Base-by-base conservation (phyloP, 1,140 invertebrate species). In the Ostrea denselamellosa region DNA sequence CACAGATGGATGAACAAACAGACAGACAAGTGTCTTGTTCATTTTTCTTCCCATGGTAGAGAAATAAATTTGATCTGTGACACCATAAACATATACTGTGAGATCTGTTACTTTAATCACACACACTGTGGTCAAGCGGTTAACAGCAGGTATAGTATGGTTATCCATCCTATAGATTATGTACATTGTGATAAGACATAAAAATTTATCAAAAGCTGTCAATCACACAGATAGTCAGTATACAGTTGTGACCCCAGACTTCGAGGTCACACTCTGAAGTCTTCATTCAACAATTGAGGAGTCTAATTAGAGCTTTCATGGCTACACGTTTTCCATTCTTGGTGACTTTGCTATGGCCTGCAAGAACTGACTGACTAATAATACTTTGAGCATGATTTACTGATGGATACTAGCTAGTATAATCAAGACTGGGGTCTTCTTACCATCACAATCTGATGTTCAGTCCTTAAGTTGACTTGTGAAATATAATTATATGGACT, bases 161-260 rank as follows among this genome's bases (percentile, higher is more conserved):
- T 71, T 25, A 34, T 71, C 68, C 68, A 25, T 12, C 12, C 28
- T 22, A 28, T 14, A 28, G 28, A 12, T 8, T 71, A 34, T 71
- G 68, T 71, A 71, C 68, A 28, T 25, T 71, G 2, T 71, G 68
- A 71, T 71, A 71, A 71, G 68, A 28, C 68, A 71, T 22, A 25
- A 8, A 28, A 12, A 71, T 71, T 71, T 71, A 71, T 71, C 68
- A 71, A 25, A 25, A 8, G 22, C 8, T 71, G 68, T 71, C 68
- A 71, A 71, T 71, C 68, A 71, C 25, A 34, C 68, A 34, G 68
- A 71, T 71, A 71, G 22, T 9, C 22, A 34, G 56, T 14, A 12
- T 58, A 58, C 56, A 58, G 17, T 14, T 58, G 56, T 58, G 56
- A 58, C 56, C 56, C 56, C 56, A 17, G 14, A 58, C 56, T 58